phyloP scores from a whole-genome alignment of 2,888 invertebrate genomes.

The Osmoderma eremita region DNA sequence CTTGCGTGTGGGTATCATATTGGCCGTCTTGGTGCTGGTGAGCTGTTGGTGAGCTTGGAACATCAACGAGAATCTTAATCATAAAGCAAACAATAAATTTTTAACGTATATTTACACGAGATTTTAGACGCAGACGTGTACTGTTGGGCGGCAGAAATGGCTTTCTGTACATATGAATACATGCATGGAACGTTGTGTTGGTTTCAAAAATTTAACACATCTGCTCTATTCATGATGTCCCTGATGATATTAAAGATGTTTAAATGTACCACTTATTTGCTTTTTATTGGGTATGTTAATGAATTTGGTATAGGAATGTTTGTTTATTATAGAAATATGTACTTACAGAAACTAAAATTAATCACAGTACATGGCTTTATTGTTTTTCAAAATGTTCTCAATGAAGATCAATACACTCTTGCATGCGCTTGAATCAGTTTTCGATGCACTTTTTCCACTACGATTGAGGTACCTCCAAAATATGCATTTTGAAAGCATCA shows the following conservation, averaged over 20 bases:
- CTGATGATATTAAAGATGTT: conserved; percentile 1
- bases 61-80: conserved; percentile 38
- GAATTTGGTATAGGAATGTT: no score
- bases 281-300: no score
- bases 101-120: conserved; percentile 41
- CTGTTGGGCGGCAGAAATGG: conserved; percentile 9
- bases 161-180: neutral
- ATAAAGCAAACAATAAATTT: conserved; percentile 43
- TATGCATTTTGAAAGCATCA: no score
- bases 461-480: no score
- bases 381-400: no score
- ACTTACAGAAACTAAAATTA: no score
- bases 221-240: conserved; percentile 1
- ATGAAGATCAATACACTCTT: no score
- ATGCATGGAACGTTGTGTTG: neutral
- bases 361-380: no score
- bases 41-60: conserved; percentile 12
- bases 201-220: conserved; percentile 30
- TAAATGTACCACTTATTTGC: no score
- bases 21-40: conserved; percentile 34
- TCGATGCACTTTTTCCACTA: no score
- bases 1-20: conserved; percentile 7
- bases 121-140: conserved; percentile 32
- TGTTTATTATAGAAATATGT: no score
- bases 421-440: no score